These are phyloP conservation scores for Oceanodroma tethys DNA, from an alignment of 2,113 vertebrate genomes.

Conservation along the genomic window DNA sequence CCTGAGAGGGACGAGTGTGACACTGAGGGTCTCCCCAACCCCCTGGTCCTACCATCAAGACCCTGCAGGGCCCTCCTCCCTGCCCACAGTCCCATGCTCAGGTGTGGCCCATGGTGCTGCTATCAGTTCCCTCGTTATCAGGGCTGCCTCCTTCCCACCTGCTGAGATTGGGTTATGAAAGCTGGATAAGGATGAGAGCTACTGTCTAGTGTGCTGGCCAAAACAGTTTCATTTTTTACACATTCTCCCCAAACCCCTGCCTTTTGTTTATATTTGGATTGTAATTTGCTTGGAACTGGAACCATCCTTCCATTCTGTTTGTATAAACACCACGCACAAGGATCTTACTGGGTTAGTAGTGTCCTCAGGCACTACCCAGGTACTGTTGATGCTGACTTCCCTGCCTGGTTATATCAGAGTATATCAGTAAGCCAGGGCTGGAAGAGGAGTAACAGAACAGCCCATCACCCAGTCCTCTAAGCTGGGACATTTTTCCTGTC, in stretches of 20 bases:
- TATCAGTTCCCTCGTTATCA: neutral
- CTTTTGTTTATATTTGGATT: neutral
- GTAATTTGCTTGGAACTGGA: neutral
- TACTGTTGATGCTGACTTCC: neutral
- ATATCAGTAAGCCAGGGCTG: neutral
- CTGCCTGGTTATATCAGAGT: neutral
- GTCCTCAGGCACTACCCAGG: neutral
- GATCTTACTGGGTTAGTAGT: neutral
- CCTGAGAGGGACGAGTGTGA: neutral
- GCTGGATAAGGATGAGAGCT: neutral
- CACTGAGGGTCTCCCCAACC: neutral
- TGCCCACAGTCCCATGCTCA: neutral
- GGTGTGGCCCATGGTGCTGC: neutral
- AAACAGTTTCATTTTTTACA: neutral
- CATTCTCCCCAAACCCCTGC: neutral
- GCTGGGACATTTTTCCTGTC: neutral
- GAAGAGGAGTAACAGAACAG: neutral
- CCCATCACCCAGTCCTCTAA: neutral
- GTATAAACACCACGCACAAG: neutral
- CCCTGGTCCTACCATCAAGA: neutral
- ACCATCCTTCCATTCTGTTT: neutral
- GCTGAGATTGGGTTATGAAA: neutral
- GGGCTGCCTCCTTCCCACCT: neutral
- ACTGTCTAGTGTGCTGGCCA: neutral
- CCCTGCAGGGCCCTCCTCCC: rapidly evolving